Evolutionary conservation across 2,888 invertebrate genomes (phyloP).

Genomic region (Diplolepis rosae): DNA sequence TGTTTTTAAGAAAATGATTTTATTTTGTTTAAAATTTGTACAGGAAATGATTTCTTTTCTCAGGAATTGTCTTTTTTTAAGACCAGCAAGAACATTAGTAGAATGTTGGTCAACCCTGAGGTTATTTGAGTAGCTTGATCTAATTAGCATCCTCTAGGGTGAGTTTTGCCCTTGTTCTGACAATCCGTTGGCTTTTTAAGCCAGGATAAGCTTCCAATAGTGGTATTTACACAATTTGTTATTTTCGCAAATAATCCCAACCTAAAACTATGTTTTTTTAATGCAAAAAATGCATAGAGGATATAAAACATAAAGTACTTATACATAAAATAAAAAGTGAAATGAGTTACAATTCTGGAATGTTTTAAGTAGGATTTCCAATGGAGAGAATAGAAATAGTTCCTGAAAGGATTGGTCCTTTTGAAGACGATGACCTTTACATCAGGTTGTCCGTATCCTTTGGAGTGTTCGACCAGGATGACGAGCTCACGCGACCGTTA

Average conservation of each 20-base stretch:
- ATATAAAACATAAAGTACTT: too few relatives aligned
- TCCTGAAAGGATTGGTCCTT: slow-evolving; percentile 17
- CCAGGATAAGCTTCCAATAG: slow-evolving; percentile 41
- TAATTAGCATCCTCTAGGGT: slow-evolving; percentile 69
- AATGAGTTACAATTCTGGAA: too few relatives aligned
- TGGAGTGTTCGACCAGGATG: slow-evolving; percentile 64
- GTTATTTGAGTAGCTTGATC: slow-evolving; percentile 67
- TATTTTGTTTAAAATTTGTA: slow-evolving; percentile 1
- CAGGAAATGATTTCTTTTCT: slow-evolving; percentile 12
- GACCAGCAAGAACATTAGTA: slow-evolving; percentile 48
- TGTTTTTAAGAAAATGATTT: background rate
- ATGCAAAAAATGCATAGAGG: background rate
- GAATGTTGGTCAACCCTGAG: slow-evolving; percentile 68
- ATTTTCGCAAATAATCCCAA: background rate
- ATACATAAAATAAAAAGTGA: too few relatives aligned
- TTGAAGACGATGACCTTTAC: slow-evolving; percentile 28
- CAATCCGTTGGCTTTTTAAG: slow-evolving; percentile 56
- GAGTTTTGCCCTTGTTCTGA: slow-evolving; percentile 64
- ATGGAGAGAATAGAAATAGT: background rate
- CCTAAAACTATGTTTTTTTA: background rate
- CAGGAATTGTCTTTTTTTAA: slow-evolving; percentile 37
- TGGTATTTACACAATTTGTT: background rate
- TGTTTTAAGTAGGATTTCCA: background rate
- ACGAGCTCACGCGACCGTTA: slow-evolving; percentile 70
- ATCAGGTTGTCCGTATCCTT: slow-evolving; percentile 63